phyloP scores from a whole-genome alignment of 1,140 invertebrate genomes.

The Tyrophagus putrescentiae region DNA sequence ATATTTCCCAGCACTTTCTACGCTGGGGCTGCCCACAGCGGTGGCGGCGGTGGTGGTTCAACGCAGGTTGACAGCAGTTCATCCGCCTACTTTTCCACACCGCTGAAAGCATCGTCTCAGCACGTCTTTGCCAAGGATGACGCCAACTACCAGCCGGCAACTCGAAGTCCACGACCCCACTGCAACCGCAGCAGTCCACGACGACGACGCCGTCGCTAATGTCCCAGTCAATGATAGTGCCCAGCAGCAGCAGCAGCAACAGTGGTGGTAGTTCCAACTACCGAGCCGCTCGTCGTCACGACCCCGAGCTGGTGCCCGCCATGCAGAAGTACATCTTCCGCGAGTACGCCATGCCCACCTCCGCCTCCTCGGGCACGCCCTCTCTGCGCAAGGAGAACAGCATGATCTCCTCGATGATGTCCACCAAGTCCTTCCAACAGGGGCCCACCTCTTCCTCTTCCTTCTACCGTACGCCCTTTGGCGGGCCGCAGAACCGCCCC shows the following conservation, averaged over 20 bases:
- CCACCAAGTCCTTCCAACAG: conserved; percentile 5
- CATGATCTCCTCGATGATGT: conserved; percentile 9
- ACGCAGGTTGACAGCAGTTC: background rate
- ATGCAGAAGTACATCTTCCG: conserved; percentile 10
- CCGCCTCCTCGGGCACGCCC: background rate
- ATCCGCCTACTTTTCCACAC: conserved; percentile 5
- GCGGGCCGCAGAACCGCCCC: background rate
- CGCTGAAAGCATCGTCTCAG: no score
- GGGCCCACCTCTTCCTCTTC: background rate
- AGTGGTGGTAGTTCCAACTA: background rate
- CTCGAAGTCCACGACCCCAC: background rate
- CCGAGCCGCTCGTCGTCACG: conserved; percentile 7
- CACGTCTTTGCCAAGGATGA: conserved; percentile 2
- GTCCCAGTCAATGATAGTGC: background rate
- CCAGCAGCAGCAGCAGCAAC: conserved; percentile 1
- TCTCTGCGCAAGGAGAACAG: conserved; percentile 1
- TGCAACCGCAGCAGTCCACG: background rate
- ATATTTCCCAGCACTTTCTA: conserved; percentile 1
- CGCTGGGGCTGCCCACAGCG: background rate
- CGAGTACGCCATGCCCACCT: background rate
- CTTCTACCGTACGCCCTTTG: background rate
- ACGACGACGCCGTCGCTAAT: background rate
- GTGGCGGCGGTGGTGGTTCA: background rate
- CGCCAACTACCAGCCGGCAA: background rate
- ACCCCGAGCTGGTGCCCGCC: conserved; percentile 19